Evolutionary conservation across 2,888 invertebrate species (phyloP).

Genomic region (Xanthorhoe spadicearia): DNA sequence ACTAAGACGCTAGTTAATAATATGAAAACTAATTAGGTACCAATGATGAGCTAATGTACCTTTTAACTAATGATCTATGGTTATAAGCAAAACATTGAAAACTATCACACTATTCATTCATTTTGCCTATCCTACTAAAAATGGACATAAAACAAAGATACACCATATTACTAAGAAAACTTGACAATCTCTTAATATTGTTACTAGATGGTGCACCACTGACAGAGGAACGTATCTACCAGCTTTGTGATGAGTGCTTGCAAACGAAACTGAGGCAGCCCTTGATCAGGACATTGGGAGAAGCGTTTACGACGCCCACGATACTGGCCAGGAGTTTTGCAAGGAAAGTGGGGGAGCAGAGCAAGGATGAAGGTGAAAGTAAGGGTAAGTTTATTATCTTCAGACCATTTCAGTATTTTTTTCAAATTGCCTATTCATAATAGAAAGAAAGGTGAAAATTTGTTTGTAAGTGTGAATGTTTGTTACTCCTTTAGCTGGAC

Average conservation of each 20-base stretch:
- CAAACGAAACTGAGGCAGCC: slow-evolving; percentile 88
- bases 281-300: slow-evolving; percentile 90
- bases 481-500: not conserved
- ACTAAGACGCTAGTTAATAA: no score
- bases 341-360: slow-evolving; percentile 63
- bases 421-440: no score
- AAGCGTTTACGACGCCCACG: slow-evolving; percentile 88
- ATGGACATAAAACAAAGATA: slow-evolving; percentile 40
- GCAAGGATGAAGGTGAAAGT: slow-evolving; percentile 50
- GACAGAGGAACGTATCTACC: slow-evolving; percentile 90
- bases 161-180: slow-evolving; percentile 47
- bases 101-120: no score
- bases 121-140: slow-evolving; percentile 5
- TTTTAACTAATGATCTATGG: no score
- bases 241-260: slow-evolving; percentile 90
- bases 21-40: no score
- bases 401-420: not conserved
- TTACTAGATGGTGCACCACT: slow-evolving; percentile 81
- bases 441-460: no score
- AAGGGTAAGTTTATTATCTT: slow-evolving; percentile 57
- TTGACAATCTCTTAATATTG: slow-evolving; percentile 57
- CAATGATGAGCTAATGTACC: no score
- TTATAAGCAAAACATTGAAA: not conserved
- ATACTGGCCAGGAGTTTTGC: slow-evolving; percentile 89
- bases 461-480: not conserved